These are phyloP conservation scores for Chaetorhynchus papuensis DNA, from an alignment of 2,113 vertebrate genomes.

Conservation along the genomic window DNA sequence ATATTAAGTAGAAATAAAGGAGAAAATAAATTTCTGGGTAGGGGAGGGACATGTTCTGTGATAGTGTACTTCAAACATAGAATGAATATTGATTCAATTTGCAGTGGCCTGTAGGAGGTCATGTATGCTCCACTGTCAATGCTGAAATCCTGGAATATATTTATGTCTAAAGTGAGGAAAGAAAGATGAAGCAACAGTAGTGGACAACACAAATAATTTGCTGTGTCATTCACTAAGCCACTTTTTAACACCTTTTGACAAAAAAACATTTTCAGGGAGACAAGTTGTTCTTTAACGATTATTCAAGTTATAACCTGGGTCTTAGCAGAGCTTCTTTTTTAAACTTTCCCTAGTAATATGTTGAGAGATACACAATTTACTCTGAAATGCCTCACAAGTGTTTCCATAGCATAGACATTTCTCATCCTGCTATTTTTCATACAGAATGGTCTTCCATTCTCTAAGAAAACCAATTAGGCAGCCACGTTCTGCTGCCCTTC, in stretches of 20 bases:
- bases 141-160: neutral
- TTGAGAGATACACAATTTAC: neutral
- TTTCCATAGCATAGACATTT: neutral
- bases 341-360: neutral
- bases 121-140: rapidly evolving
- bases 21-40: neutral
- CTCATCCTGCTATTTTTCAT: neutral
- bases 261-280: neutral
- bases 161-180: neutral
- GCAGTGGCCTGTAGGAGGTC: neutral
- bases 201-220: neutral
- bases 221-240: neutral
- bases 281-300: neutral
- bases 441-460: neutral
- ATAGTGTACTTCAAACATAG: neutral
- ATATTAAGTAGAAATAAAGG: neutral
- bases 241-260: neutral
- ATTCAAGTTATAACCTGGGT: neutral
- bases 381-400: neutral
- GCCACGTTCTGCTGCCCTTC: neutral
- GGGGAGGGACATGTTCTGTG: neutral
- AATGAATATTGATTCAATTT: neutral
- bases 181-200: neutral
- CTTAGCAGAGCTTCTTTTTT: neutral
- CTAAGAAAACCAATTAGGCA: neutral